Conservation (phyloP, 2,888 invertebrate genomes). For the Stenichneumon culpator region DNA sequence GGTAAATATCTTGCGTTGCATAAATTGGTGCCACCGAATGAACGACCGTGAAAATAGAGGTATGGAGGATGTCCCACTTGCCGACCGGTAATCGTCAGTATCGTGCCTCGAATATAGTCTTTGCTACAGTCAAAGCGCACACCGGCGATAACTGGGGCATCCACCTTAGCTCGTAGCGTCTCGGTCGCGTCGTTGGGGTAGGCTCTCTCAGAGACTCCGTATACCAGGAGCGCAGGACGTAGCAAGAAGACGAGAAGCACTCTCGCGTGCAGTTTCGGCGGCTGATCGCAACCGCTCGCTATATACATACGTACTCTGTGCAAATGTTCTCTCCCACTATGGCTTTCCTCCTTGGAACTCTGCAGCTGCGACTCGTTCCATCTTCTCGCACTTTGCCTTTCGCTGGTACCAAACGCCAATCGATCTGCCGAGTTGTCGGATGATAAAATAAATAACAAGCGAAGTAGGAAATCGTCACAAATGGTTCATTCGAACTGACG, state of each 20-base stretch:
- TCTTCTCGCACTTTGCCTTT: not conserved
- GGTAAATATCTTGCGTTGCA: not conserved
- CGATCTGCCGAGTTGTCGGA: not conserved
- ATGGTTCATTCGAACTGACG: not conserved
- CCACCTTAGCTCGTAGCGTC: constrained; percentile 52
- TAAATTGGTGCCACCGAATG: not conserved
- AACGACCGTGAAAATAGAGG: not conserved
- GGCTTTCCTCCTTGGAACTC: not conserved
- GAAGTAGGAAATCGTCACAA: not conserved
- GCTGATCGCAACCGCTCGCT: constrained; percentile 7
- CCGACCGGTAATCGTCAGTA: not conserved
- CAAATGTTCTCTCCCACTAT: constrained; percentile 3
- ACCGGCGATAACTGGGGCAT: not conserved
- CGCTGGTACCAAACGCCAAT: not conserved
- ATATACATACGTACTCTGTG: not conserved
- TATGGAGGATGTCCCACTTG: not conserved
- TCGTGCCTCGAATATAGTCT: not conserved
- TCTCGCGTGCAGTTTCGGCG: constrained; percentile 35
- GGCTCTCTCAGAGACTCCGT: constrained; percentile 78
- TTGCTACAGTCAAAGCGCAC: not conserved
- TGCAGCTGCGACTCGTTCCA: not conserved
- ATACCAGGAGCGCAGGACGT: constrained; percentile 74
- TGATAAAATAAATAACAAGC: not conserved
- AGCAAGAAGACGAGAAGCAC: constrained; percentile 59
- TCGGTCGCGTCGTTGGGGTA: constrained; percentile 76